A percentile compares a stretch with the other conserved stretches of the same genome.
phyloP scores from a whole-genome alignment of 2,797 vertebrate genomes.

The Ceyx erithaca region DNA sequence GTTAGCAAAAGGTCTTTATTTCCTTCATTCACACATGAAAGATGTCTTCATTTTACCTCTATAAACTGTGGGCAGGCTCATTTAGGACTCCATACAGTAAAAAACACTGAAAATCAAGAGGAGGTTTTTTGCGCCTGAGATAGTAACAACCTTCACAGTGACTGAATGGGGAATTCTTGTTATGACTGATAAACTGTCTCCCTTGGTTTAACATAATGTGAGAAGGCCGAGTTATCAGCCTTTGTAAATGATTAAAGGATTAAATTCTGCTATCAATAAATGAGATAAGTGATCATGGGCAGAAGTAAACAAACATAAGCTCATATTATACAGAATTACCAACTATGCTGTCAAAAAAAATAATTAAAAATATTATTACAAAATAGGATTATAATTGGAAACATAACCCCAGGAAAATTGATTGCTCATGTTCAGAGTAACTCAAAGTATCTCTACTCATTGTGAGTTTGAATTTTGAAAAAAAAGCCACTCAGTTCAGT shows the following conservation, averaged over 20 bases:
- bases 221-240: not conserved
- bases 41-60: not conserved
- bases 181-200: not conserved
- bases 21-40: not conserved
- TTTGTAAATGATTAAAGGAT: not conserved
- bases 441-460: not conserved
- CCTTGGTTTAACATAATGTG: not conserved
- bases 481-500: not conserved
- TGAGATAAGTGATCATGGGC: not conserved
- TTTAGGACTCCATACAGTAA: not conserved
- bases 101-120: not conserved
- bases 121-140: not conserved
- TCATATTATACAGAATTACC: not conserved
- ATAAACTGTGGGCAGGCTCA: not conserved
- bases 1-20: not conserved
- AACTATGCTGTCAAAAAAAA: not conserved
- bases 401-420: not conserved
- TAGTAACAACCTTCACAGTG: not conserved
- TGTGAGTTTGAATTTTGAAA: not conserved
- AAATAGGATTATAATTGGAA: not conserved
- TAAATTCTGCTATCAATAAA: not conserved
- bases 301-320: not conserved
- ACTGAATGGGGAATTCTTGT: not conserved
- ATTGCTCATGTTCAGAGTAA: not conserved
- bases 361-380: not conserved